Evolutionary conservation across 2,113 vertebrate species (phyloP).

Genomic region (Dipodomys ordii): DNA sequence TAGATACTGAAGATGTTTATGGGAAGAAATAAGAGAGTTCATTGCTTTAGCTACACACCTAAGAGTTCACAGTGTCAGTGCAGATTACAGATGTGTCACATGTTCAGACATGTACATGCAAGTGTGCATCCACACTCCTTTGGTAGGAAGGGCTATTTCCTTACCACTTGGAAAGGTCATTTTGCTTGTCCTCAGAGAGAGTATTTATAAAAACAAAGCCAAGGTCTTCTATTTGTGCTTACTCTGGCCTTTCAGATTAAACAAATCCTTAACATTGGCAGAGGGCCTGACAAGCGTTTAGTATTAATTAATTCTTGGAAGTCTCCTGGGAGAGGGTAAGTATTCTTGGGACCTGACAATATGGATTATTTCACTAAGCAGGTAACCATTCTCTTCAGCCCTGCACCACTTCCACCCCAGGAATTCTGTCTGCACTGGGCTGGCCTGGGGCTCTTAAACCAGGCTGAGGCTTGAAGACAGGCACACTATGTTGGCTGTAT

Average conservation of each 20-base stretch:
- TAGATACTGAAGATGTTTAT: neutral
- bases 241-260: conserved; percentile 52
- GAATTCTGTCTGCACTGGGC: neutral
- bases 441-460: accelerated
- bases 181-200: neutral
- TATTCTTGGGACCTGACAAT: conserved; percentile 51
- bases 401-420: neutral
- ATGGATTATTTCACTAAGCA: conserved; percentile 56
- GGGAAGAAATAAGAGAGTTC: neutral
- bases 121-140: neutral
- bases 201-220: conserved; percentile 55
- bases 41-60: neutral
- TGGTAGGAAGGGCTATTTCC: neutral
- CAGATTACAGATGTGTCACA: no score
- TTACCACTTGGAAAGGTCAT: neutral
- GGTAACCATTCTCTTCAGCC: neutral
- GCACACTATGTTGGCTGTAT: accelerated
- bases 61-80: neutral
- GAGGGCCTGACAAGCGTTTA: conserved; percentile 71
- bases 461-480: accelerated
- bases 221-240: conserved; percentile 51
- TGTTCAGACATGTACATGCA: accelerated
- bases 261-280: conserved; percentile 61
- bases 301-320: conserved; percentile 74
- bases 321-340: conserved; percentile 51